Base-by-base conservation (phyloP, 2,113 vertebrate genomes). In the Plotosus lineatus region DNA sequence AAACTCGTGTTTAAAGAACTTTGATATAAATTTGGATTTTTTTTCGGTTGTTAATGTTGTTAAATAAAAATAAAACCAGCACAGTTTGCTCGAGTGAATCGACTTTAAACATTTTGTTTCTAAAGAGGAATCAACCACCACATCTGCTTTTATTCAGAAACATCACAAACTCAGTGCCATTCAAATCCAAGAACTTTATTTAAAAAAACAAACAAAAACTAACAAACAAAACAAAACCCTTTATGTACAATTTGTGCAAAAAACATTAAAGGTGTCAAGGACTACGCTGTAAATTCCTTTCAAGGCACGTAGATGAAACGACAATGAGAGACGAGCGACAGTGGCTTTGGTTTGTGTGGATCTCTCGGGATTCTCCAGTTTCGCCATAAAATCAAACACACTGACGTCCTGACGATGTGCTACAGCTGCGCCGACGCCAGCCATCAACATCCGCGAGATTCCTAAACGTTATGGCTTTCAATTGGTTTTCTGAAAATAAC, bases 221-320 rank as follows among this genome's bases (percentile, higher is more conserved):
- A 40, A 53, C 19, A 0, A 28, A 33, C 48, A 38, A 65, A 93
- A 93, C 92, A 91, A 88, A 92, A 88, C 90, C 91, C 88, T 90
- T 89, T 94, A 93, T 93, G 90, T 94, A 94, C 93, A 93, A 90
- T 92, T 93, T 94, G 92, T 94, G 93, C 93, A 94, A 94, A 93
- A 93, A 93, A 92, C 92, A 92, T 94, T 93, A 93, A 92, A 93
- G 90, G 92, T 94, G 93, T 94, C 89, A 92, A 93, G 91, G 91
- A 94, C 92, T 93, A 94, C 93, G 93, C 92, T 93, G 93, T 94
- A 92, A 93, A 90, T 94, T 93, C 86, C 93, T 91, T n/a, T 94
- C 91, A 94, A 94, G 94, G 94, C 94, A 94, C 93, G 90, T 94
- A 94, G 93, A 94, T 92, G 91, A 90, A 89, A 94, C 92, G 92